These are phyloP conservation scores for Brachionus paranguensis DNA, from an alignment of 1,140 invertebrate species.

Conservation along the genomic window DNA sequence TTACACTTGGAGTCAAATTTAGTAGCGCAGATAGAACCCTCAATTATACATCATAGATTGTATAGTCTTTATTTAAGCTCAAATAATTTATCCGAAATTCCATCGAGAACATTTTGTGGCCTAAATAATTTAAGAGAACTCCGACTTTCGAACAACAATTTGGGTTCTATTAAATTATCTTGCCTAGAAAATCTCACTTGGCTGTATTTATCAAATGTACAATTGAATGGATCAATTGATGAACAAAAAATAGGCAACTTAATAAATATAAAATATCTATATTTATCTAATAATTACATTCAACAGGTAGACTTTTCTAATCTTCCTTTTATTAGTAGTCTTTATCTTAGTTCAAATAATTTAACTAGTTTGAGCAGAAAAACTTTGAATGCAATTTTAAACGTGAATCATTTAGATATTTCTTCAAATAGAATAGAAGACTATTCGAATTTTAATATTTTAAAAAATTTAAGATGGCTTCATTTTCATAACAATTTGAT, in stretches of 20 bases:
- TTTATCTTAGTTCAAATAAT: neutral
- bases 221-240: neutral
- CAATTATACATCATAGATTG: neutral
- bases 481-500: neutral
- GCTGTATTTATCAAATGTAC: neutral
- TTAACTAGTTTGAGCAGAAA: neutral
- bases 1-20: neutral
- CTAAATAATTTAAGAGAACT: neutral
- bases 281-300: neutral
- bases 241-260: neutral
- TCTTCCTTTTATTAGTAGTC: neutral
- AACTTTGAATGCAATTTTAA: neutral
- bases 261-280: neutral
- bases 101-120: neutral
- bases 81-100: neutral
- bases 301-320: neutral
- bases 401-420: neutral
- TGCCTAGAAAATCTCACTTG: neutral
- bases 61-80: neutral
- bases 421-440: neutral
- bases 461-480: neutral
- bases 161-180: neutral
- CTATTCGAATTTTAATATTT: neutral
- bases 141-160: neutral
- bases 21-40: neutral